Evolutionary conservation across 2,888 invertebrate species (phyloP), one percentile per base, ranked within the genome.

Genomic region (Stenolophus ochropezus): DNA sequence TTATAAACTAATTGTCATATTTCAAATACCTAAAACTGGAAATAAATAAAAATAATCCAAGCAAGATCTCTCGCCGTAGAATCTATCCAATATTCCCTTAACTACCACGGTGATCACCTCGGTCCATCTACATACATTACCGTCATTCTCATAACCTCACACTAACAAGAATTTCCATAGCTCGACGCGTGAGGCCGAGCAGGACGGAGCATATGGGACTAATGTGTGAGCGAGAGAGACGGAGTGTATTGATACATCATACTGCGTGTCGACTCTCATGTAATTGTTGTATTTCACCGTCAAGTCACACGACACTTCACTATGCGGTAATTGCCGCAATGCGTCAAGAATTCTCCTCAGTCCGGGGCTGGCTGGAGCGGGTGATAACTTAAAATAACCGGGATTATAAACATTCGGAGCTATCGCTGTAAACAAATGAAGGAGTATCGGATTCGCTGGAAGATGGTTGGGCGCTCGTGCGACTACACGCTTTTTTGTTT

Each of bases 241-340:
- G n/a, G 49, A 4, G 6, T 49, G 49, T 73, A 73, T 73, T 73
- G 73, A 73, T 73, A 73, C 73, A 73, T 73, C 73, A 73, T 73
- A 51, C 23, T 73, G 73, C 23, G 73, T 49, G 73, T 73, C 73
- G 51, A 20, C 47, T 49, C 21, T 20, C 73, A 47, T 73, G 73
- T 73, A 73, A 73, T 73, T 73, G 73, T 69, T 69, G 65, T 69
- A 69, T 73, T 47, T 73, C 73, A 47, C 47, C 71, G 71, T 42
- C 61, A n/a, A n/a, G 65, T 65, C 73, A 73, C 51, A 73, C 21
- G 51, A 73, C 51, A 73, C 49, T 73, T 73, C 49, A 49, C 49
- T 51, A 73, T 73, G 73, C 65, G 49, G 49, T 73, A 73, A 49
- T 51, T 73, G 51, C 73, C 49, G 65, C 65, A 69, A 69, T 69